Evolutionary conservation across 2,888 invertebrate genomes (phyloP).

Genomic region (Agriopis leucophaearia): DNA sequence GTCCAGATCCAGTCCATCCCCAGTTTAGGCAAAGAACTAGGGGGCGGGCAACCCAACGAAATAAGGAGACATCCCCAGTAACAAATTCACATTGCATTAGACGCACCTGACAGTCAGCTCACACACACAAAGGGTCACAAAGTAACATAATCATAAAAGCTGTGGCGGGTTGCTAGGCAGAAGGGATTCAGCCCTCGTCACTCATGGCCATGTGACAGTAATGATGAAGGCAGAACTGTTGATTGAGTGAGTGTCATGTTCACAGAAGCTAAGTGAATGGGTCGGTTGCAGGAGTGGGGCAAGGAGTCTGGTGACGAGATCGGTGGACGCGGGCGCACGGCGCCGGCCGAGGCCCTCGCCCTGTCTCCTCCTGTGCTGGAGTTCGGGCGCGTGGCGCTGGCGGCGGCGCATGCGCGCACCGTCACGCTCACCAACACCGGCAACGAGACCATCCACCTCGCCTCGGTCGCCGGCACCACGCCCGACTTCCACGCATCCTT

Average conservation of each 20-base stretch:
- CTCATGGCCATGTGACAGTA: no score
- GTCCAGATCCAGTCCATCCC: no score
- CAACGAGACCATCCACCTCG: slow-evolving; percentile 95
- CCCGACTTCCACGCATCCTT: slow-evolving; percentile 99
- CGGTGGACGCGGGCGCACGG: slow-evolving; percentile 45
- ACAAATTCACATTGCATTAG: no score
- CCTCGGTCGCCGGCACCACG: slow-evolving; percentile 97
- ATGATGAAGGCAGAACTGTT: neutral
- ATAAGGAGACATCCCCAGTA: no score
- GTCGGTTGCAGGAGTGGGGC: slow-evolving; percentile 70
- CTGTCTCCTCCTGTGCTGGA: slow-evolving; percentile 82
- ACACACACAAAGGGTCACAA: no score
- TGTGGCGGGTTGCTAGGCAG: no score
- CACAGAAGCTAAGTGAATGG: neutral
- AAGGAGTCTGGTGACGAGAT: slow-evolving; percentile 48
- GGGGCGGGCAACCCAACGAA: no score
- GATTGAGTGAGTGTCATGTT: neutral
- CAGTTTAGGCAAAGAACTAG: no score
- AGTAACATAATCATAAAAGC: no score
- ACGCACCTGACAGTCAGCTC: no score
- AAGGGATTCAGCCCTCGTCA: no score
- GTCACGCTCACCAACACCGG: slow-evolving; percentile 96
- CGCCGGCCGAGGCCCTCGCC: slow-evolving; percentile 61
- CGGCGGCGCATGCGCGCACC: slow-evolving; percentile 93
- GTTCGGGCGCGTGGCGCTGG: slow-evolving; percentile 91